phyloP scores from a whole-genome alignment of 2,888 invertebrate genomes.

The Metalampra italica region DNA sequence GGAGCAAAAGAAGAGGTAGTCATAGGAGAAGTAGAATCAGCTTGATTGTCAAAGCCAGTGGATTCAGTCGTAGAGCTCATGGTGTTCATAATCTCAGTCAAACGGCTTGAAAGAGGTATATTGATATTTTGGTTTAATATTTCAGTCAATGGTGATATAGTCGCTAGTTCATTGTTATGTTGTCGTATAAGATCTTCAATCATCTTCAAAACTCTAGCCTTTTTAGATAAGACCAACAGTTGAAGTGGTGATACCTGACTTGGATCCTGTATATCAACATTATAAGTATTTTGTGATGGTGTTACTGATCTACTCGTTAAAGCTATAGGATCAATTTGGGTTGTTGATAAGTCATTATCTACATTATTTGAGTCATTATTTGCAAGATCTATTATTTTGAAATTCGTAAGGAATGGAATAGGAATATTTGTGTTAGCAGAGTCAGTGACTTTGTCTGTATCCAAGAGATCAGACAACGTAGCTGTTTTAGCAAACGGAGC shows the following conservation, averaged over 20 bases:
- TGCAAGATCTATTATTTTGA: constrained; percentile 43
- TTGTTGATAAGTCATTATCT: constrained; percentile 10
- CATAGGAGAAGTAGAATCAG: constrained; percentile 16
- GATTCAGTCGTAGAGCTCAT: constrained; percentile 51
- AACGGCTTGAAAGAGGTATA: constrained; percentile 51
- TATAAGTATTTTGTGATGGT: constrained; percentile 28
- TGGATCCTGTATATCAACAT: constrained; percentile 39
- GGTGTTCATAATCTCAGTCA: constrained; percentile 59
- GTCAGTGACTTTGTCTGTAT: constrained; percentile 27
- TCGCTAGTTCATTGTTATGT: constrained; percentile 65
- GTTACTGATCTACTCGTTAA: constrained; percentile 23
- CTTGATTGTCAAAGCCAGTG: constrained; percentile 27
- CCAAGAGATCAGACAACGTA: constrained; percentile 36
- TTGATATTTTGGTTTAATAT: constrained; percentile 41
- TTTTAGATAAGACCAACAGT: constrained; percentile 68
- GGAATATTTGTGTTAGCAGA: constrained; percentile 42
- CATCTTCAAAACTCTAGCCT: constrained; percentile 70
- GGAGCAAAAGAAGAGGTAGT: constrained; percentile 25
- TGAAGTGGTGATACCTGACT: constrained; percentile 56
- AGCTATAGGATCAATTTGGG: constrained; percentile 23
- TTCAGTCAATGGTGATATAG: constrained; percentile 49
- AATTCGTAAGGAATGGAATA: constrained; percentile 57
- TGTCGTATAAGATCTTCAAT: constrained; percentile 69
- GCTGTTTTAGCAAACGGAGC: constrained; percentile 19
- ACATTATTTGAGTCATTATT: constrained; percentile 22